Evolutionary conservation across 2,113 vertebrate species (phyloP).

Genomic region (Hydrochoerus hydrochaeris): DNA sequence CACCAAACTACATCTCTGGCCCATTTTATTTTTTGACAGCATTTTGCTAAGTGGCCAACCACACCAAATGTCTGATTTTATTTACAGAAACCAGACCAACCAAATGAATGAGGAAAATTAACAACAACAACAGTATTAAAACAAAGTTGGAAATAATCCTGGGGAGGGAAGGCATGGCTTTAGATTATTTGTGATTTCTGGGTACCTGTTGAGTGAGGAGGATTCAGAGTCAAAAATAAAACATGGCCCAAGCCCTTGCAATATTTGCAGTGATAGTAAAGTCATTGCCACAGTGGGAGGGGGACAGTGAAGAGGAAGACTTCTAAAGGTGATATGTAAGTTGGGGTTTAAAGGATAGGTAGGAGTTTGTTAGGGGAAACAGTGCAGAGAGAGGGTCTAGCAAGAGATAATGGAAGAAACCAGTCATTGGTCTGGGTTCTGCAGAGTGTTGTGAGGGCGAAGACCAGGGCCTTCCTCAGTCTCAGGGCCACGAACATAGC

Average conservation of each 20-base stretch:
- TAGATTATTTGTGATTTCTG: neutral
- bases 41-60: neutral
- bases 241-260: neutral
- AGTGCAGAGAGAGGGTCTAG: neutral
- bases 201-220: neutral
- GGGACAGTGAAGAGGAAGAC: neutral
- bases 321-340: neutral
- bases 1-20: neutral
- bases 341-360: conserved; percentile 11
- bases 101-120: neutral
- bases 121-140: neutral
- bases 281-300: neutral
- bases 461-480: neutral
- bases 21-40: neutral
- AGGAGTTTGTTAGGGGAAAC: neutral
- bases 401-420: neutral
- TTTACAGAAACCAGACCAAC: neutral
- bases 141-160: neutral
- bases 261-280: neutral
- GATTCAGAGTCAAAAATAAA: neutral
- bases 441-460: neutral
- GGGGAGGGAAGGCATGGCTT: neutral
- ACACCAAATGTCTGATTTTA: neutral
- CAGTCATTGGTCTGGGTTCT: neutral
- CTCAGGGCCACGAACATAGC: neutral